Percentiles rank a stretch among this genome's conserved stretches.
Evolutionary conservation across 1,140 invertebrate genomes (phyloP).

Genomic region (Scaptomyza montana): DNA sequence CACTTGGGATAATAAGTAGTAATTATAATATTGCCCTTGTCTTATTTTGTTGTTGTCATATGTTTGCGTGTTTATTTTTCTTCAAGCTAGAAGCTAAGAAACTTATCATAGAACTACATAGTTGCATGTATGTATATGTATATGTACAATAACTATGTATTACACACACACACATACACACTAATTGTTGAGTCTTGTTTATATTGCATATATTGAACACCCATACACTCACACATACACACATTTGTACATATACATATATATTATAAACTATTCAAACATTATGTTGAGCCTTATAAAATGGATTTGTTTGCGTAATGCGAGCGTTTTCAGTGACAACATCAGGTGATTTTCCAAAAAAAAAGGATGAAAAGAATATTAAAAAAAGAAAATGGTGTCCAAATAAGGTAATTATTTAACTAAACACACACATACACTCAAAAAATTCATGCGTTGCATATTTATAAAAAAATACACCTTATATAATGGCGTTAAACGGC

Average conservation of each 20-base stretch:
- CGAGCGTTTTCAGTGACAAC: constrained; percentile 80
- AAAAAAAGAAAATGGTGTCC: constrained; percentile 35
- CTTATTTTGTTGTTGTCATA: constrained; percentile 50
- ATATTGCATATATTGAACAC: constrained; percentile 42
- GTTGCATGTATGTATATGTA: constrained; percentile 25
- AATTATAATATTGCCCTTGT: constrained; percentile 28
- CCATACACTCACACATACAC: constrained; percentile 34
- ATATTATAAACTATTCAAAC: constrained; percentile 41
- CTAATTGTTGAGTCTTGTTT: constrained; percentile 77
- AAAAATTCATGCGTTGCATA: constrained; percentile 8
- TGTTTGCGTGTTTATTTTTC: constrained; percentile 40
- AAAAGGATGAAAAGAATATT: background rate
- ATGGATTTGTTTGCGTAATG: constrained; percentile 53
- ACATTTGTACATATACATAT: constrained; percentile 42
- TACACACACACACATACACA: constrained; percentile 41
- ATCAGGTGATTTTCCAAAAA: constrained; percentile 57
- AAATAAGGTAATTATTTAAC: constrained; percentile 81
- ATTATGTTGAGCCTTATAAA: constrained; percentile 64
- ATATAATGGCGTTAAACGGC: constrained; percentile 21
- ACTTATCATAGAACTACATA: constrained; percentile 21
- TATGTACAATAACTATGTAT: constrained; percentile 40
- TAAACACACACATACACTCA: constrained; percentile 34
- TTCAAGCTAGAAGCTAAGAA: background rate
- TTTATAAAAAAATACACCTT: constrained; percentile 20
- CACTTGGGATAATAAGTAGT: constrained; percentile 11